Evolutionary conservation across 2,888 invertebrate genomes (phyloP), one percentile per base, ranked within the genome.

Genomic region (Arge pagana): DNA sequence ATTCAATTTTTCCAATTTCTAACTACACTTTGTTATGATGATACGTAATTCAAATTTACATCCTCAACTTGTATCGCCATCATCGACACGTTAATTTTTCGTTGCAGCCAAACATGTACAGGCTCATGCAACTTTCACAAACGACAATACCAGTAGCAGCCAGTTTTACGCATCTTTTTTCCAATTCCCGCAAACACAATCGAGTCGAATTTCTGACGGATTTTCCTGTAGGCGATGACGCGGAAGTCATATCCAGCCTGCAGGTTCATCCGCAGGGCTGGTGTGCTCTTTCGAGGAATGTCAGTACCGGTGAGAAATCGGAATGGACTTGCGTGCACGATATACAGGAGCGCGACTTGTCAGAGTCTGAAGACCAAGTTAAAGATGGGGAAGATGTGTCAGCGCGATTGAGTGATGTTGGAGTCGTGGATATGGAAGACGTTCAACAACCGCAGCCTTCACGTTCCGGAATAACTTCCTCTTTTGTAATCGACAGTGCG

Each of bases 301-400:
- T 93, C 50, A 92, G 90, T 67, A 86, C 85, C 56, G 88, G 90
- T 64, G 93, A 95, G 72, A 84, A 84, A 67, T 89, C 91, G 30
- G 96, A 96, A 88, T 96, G 93, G 93, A 93, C 93, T 5, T 92
- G 93, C 71, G 86, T 96, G 48, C 96, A 96, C 78, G 94, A 96
- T 72, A 93, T 96, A 59, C 93, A 94, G 78, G 86, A 88, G 35
- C 76, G 74, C 50, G 80, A 80, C 4, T 66, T 71, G 7, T 70
- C 76, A 10, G 80, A 80, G 13, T 77, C 77, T 21, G 70, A 73
- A 30, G 76, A 79, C 0, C 66, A 66, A 3, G 31, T 61, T 6
- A 69, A 67, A 48, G 65, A 66, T 15, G 58, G 50, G 3, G 68
- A 64, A 10, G 64, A 64, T 4, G 26, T 61, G 8, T n/a, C 62